Percentiles rank a stretch among this genome's conserved stretches.
These are phyloP conservation scores for Subacronicta megacephala DNA, from an alignment of 2,888 invertebrate genomes.

Conservation along the genomic window DNA sequence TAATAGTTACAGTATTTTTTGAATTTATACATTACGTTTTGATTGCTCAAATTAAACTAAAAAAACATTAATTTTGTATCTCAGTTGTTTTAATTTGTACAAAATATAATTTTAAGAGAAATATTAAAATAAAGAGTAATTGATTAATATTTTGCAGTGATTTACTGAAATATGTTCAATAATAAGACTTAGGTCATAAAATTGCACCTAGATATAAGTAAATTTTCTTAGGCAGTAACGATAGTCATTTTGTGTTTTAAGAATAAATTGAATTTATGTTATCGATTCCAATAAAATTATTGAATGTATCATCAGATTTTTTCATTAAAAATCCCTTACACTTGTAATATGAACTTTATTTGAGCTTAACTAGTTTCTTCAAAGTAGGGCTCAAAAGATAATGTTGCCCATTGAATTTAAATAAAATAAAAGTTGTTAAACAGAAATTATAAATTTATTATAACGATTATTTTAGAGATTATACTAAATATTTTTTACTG, in stretches of 20 bases:
- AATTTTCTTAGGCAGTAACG: conserved; percentile 27
- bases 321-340: not conserved
- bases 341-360: not conserved
- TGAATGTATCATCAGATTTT: conserved; percentile 18
- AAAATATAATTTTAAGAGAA: no score
- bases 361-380: no score
- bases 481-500: no score
- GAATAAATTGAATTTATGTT: conserved; percentile 27
- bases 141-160: not conserved
- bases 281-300: conserved; percentile 38
- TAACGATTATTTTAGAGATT: no score
- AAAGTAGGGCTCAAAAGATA: no score
- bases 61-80: no score
- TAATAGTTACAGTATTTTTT: conserved; percentile 2
- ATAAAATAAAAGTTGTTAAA: no score
- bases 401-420: no score
- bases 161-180: not conserved
- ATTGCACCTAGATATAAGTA: conserved; percentile 22
- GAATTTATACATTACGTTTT: not conserved
- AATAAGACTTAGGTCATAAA: not conserved
- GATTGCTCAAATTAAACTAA: conserved; percentile 8
- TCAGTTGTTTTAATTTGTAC: no score
- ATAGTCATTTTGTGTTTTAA: conserved; percentile 35
- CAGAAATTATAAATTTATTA: no score
- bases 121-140: not conserved